Conservation (phyloP, 2,113 vertebrate genomes). For the Erythrocebus patas region DNA sequence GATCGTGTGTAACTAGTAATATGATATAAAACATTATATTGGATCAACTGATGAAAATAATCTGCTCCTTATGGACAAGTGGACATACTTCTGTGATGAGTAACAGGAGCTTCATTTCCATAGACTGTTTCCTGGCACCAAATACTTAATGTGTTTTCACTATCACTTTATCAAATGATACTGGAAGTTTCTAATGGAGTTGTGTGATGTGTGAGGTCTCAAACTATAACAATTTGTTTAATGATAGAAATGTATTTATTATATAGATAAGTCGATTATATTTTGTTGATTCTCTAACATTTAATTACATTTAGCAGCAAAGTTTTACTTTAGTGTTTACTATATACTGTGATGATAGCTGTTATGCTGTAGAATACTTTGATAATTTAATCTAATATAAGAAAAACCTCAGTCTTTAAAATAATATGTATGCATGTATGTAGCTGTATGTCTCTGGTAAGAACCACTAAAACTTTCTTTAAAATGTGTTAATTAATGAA, state of each 20-base stretch:
- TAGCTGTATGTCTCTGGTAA: neutral
- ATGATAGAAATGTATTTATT: neutral
- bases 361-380: neutral
- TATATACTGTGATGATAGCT: neutral
- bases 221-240: neutral
- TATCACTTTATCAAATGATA: neutral
- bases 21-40: conserved; percentile 59
- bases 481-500: neutral
- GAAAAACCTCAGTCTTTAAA: neutral
- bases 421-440: neutral
- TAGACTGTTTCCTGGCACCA: neutral
- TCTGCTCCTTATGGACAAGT: conserved; percentile 52
- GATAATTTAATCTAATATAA: conserved; percentile 30
- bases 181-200: neutral
- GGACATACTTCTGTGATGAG: conserved; percentile 58
- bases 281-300: neutral
- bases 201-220: neutral
- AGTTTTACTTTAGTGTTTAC: neutral
- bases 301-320: neutral
- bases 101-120: conserved; percentile 38
- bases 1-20: conserved; percentile 45
- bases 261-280: neutral
- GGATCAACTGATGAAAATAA: conserved; percentile 48
- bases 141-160: neutral
- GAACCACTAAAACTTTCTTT: neutral